Percentiles rank a stretch among this genome's conserved stretches.
Evolutionary conservation across 2,113 vertebrate genomes (phyloP).

Genomic region (Arothron firmamentum): DNA sequence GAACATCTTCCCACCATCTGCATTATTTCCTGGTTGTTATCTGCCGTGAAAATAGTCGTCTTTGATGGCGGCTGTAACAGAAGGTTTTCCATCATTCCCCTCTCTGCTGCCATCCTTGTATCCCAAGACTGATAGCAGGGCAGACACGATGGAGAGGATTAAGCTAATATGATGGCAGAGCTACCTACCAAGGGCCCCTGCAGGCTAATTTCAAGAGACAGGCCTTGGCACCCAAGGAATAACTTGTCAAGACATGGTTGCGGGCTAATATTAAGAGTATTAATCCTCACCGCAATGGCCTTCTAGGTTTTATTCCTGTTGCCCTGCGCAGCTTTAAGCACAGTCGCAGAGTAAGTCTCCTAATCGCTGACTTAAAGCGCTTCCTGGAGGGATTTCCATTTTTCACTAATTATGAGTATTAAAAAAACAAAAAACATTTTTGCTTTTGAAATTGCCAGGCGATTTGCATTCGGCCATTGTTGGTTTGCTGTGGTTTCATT

Average conservation of each 20-base stretch:
- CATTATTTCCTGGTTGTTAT: conserved; percentile 70
- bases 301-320: conserved; percentile 60
- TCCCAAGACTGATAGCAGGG: conserved; percentile 64
- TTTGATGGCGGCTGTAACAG: conserved; percentile 51
- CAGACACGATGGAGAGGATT: conserved; percentile 68
- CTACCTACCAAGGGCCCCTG: conserved; percentile 58
- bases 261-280: conserved; percentile 64
- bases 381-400: conserved; percentile 58
- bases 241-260: conserved; percentile 63
- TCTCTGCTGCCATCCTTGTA: conserved; percentile 44
- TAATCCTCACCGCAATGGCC: conserved; percentile 67
- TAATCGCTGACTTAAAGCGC: conserved; percentile 65
- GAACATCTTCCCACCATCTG: conserved; percentile 39
- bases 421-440: conserved; percentile 29
- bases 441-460: conserved; percentile 51
- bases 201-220: conserved; percentile 61
- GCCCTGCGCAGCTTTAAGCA: conserved; percentile 52
- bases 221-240: conserved; percentile 54
- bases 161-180: conserved; percentile 71
- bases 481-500: conserved; percentile 45
- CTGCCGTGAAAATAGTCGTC: conserved; percentile 51
- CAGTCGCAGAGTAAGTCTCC: conserved; percentile 53
- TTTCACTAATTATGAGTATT: conserved; percentile 63
- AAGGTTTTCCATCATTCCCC: conserved; percentile 25
- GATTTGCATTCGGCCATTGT: conserved; percentile 53